Base-by-base conservation (phyloP, 2,113 vertebrate species). In the Odocoileus virginianus region DNA sequence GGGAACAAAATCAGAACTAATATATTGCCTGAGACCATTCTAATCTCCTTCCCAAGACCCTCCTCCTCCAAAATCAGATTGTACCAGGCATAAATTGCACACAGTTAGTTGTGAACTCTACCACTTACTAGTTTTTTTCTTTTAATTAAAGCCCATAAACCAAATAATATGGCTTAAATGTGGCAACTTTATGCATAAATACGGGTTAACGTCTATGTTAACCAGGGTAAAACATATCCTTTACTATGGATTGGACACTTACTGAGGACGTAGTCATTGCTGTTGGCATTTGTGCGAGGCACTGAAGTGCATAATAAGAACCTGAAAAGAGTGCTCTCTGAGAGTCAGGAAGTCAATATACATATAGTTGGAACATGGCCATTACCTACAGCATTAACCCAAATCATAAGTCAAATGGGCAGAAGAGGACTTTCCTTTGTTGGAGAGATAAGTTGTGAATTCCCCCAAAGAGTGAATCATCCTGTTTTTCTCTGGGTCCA, bases 1-100 rank as follows among this genome's bases (percentile, higher is more conserved):
- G 27, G 58, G 40, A 55, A 86, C 14, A 95, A 96, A 95, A 92
- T 82, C 90, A 94, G 87, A 97, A 58, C 30, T 83, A 61, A 92
- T 87, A 30, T 54, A 85, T 90, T 79, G 67, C 36, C 91, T 16
- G 79, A 71, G 50, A 89, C 21, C 36, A n/a, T 83, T 89, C 27
- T 90, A 74, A 52, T 91, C 36, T 82, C 25, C 12, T 3, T 2
- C 25, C 40, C 12, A 85, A 67, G 55, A 23, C 3, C 5, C 2
- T 67, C 40, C 27, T 87, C 40, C 88, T 54, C 64, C 28, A 60
- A 78, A 92, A 91, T 78, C 25, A 93, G 50, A 83, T 57, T 6
- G 19, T 40, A 79, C 6, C 45, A 52, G 50, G 30, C 25, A 87
- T 58, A 61, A 54, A 84, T 43, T 92, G 45, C 19, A 87, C 28